A percentile compares a stretch with the other conserved stretches of the same genome.
phyloP scores from a whole-genome alignment of 1,140 invertebrate species.

The Drosophila bocqueti region DNA sequence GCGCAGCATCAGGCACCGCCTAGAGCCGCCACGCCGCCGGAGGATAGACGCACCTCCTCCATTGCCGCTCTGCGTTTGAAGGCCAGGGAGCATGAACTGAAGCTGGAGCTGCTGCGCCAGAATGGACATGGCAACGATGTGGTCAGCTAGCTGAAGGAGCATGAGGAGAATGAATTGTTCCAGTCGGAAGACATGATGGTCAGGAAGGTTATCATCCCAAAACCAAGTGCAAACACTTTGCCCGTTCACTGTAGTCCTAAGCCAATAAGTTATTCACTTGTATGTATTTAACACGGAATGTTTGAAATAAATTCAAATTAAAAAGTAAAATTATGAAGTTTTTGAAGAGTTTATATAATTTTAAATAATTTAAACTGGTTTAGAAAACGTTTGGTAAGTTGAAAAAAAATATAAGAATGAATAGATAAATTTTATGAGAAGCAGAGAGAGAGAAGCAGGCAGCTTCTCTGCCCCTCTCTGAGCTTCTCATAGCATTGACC shows the following conservation, averaged over 20 bases:
- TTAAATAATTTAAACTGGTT: neutral
- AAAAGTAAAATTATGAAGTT: neutral
- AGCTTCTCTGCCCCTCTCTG: neutral
- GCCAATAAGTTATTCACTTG: constrained; percentile 53
- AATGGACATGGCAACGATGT: constrained; percentile 90
- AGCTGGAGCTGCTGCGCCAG: constrained; percentile 93
- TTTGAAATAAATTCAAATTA: constrained; percentile 44
- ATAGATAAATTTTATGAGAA: neutral
- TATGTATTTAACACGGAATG: constrained; percentile 39
- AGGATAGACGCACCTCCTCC: constrained; percentile 94
- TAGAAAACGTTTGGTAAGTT: neutral
- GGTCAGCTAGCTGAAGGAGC: constrained; percentile 86
- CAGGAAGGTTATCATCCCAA: constrained; percentile 13
- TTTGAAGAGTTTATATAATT: neutral
- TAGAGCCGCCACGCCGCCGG: constrained; percentile 86
- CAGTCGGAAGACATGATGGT: neutral
- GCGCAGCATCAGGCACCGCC: constrained; percentile 42
- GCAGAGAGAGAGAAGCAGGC: neutral
- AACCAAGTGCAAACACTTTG: constrained; percentile 49
- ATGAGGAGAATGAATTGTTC: neutral
- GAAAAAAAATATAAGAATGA: too few species aligned
- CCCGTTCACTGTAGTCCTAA: constrained; percentile 45
- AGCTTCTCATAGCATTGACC: too few species aligned
- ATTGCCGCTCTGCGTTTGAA: constrained; percentile 95
- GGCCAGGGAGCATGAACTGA: constrained; percentile 95